Evolutionary conservation across 2,797 vertebrate species (phyloP), one percentile per base, ranked within the genome.

Genomic region (Taenioides sp.): DNA sequence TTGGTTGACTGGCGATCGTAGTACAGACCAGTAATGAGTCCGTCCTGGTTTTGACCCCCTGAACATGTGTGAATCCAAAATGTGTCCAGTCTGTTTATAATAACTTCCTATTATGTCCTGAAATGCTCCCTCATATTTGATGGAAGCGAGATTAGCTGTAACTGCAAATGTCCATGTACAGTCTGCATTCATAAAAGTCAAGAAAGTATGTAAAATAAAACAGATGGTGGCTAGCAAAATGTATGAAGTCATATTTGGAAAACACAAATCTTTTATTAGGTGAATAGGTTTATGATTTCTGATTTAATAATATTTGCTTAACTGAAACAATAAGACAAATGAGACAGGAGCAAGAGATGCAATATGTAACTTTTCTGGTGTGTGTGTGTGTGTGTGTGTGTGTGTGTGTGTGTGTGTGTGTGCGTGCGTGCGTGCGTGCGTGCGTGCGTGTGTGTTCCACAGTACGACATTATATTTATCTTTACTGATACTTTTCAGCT

Each of bases 91-190:
- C 28, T 68, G 58, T 76, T 77, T 85, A 86, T 81, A 83, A 83
- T 68, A 84, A 87, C 85, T 87, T 88, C 85, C 80, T 88, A 34
- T 71, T 73, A 69, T 79, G 82, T 79, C 80, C 85, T 84, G 67
- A 87, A 84, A 86, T 67, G 81, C 79, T 83, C 80, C 37, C 70
- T 69, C 43, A 20, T 37, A n/a, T 28, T 34, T 12, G 77, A 77
- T 67, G 75, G 52, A 34, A 75, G 25, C 37, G 60, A 67, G 78
- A 78, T 88, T 72, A 84, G 31, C 69, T 66, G 18, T n/a, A 69
- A 73, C 67, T 70, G 17, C 50, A 78, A 57, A 62, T 34, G 4
- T 71, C 61, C 2, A 34, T 60, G 59, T 34, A 79, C 72, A 25
- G 1, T 5, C 47, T 72, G 12, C 34, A 49, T 54, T 76, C 59